phyloP scores from a whole-genome alignment of 2,113 vertebrate species.

The Neogale vison region DNA sequence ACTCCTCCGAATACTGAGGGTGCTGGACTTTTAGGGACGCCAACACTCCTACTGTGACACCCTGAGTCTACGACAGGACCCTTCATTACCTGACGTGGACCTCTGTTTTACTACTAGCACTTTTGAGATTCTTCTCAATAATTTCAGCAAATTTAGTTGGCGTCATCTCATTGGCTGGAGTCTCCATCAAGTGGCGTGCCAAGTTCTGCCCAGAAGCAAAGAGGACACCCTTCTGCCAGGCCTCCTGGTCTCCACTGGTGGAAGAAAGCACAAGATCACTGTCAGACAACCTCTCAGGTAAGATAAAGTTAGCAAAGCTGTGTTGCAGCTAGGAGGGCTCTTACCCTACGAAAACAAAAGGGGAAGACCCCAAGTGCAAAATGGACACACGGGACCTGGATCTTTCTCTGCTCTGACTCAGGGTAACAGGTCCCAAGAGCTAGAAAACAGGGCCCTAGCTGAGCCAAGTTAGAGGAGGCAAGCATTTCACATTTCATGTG shows the following conservation, averaged over 20 bases:
- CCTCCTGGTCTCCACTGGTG: conserved; percentile 84
- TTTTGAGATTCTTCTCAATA: conserved; percentile 90
- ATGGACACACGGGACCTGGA: background rate
- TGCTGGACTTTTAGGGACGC: background rate
- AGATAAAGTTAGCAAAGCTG: too few species aligned
- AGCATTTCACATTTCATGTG: background rate
- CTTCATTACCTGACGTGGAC: conserved; percentile 90
- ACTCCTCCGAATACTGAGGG: background rate
- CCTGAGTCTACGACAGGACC: background rate
- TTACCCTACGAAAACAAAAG: background rate
- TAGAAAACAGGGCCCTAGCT: fast-evolving
- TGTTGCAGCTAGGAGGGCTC: background rate
- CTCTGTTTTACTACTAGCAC: conserved; percentile 85
- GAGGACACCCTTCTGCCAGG: conserved; percentile 92
- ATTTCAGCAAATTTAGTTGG: conserved; percentile 91
- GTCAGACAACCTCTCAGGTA: background rate
- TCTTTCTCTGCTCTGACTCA: background rate
- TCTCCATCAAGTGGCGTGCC: conserved; percentile 95
- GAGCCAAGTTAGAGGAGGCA: too few species aligned
- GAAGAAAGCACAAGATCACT: background rate
- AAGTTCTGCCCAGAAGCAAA: conserved; percentile 96
- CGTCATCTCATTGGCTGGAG: conserved; percentile 95
- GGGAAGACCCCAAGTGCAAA: background rate
- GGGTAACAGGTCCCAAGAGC: background rate
- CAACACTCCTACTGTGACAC: background rate